These are phyloP conservation scores for Lomographa bimaculata DNA, from an alignment of 2,888 invertebrate genomes.

Conservation along the genomic window DNA sequence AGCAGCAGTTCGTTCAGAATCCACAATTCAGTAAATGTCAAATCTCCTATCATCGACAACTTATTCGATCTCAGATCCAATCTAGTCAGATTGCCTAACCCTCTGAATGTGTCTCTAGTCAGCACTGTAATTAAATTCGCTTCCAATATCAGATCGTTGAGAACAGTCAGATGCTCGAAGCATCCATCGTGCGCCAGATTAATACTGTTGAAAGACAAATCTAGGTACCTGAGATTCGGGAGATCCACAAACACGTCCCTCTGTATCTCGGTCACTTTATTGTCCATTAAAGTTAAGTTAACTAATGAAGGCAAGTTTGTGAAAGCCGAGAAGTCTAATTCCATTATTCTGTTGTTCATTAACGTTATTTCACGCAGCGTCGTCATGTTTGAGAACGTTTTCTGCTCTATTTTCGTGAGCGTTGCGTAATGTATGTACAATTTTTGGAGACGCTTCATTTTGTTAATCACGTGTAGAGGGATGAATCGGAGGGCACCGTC, in stretches of 20 bases:
- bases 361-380: constrained; percentile 87
- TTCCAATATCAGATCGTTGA: constrained; percentile 91
- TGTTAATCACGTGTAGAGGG: constrained; percentile 87
- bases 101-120: constrained; percentile 90
- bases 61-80: constrained; percentile 90
- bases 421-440: constrained; percentile 89
- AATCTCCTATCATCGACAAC: constrained; percentile 90
- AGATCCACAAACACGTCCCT: constrained; percentile 90
- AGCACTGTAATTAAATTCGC: constrained; percentile 89
- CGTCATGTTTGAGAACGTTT: constrained; percentile 90
- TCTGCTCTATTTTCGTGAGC: constrained; percentile 87
- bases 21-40: constrained; percentile 91
- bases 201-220: constrained; percentile 93
- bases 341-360: constrained; percentile 88
- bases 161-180: constrained; percentile 87
- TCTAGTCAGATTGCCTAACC: constrained; percentile 88
- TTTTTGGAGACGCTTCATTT: constrained; percentile 86
- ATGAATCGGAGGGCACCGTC: constrained; percentile 88
- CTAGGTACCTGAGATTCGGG: constrained; percentile 88
- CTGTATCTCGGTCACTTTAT: constrained; percentile 89
- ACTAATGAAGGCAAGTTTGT: constrained; percentile 88
- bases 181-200: constrained; percentile 93
- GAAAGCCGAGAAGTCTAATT: constrained; percentile 88
- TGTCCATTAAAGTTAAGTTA: constrained; percentile 89
- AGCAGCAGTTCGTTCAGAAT: constrained; percentile 88